These are phyloP conservation scores for Eupithecia exiguata DNA, from an alignment of 2,888 invertebrate genomes.

Conservation along the genomic window DNA sequence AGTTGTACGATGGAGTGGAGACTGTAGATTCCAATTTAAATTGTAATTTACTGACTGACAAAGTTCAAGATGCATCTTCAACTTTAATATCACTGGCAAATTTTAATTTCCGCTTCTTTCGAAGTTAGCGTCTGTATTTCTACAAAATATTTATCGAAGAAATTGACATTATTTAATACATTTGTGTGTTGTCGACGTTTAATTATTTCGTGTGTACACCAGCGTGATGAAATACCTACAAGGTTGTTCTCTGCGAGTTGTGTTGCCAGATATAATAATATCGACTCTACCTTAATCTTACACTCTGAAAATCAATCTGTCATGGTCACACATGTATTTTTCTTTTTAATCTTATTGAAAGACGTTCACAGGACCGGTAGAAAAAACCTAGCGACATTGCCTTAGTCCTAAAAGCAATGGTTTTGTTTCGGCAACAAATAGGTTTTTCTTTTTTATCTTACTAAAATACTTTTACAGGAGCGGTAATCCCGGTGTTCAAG, in stretches of 20 bases:
- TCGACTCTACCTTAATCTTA: neutral
- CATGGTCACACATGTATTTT: neutral
- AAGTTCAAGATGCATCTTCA: conserved; percentile 31
- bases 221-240: neutral
- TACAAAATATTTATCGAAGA: neutral
- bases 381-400: neutral
- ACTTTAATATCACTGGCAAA: conserved; percentile 34
- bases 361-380: neutral
- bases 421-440: neutral
- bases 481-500: conserved; percentile 87
- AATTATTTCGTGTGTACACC: neutral
- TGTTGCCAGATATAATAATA: neutral
- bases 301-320: neutral
- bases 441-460: neutral
- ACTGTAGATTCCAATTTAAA: neutral
- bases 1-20: too few relatives aligned
- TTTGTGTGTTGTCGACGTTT: neutral
- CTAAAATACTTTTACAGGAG: conserved; percentile 66
- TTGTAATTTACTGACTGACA: conserved; percentile 28
- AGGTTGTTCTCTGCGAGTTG: neutral
- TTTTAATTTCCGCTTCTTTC: conserved; percentile 33
- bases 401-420: neutral
- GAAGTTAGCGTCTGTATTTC: conserved; percentile 16
- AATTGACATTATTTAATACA: neutral
- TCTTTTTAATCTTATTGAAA: neutral